phyloP scores from a whole-genome alignment of 2,888 invertebrate species.

The Chymomyza procnemis region DNA sequence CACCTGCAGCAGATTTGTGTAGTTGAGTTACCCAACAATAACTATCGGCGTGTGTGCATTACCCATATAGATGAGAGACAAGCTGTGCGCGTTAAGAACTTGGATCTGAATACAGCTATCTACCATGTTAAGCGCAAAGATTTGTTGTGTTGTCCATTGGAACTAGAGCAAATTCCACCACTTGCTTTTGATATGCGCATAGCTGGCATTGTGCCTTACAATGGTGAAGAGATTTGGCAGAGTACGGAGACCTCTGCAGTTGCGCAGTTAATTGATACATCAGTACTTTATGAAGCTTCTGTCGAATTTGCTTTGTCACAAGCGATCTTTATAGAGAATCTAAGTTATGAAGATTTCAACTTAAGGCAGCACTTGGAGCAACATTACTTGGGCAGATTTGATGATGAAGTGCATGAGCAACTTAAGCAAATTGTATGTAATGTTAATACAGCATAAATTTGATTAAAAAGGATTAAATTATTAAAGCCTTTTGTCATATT shows the following conservation, averaged over 20 bases:
- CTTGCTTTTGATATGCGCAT: slow-evolving; percentile 1
- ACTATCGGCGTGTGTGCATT: neutral
- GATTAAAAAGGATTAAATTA: too few species aligned
- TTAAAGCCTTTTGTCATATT: too few species aligned
- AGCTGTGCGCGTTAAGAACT: slow-evolving; percentile 1
- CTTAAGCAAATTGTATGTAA: neutral
- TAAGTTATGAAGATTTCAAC: neutral
- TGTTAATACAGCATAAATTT: neutral
- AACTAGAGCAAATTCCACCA: neutral
- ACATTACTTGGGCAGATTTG: neutral
- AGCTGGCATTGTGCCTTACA: slow-evolving; percentile 6
- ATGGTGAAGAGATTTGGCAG: slow-evolving; percentile 4
- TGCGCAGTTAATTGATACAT: neutral
- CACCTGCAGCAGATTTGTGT: neutral
- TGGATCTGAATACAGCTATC: slow-evolving; percentile 3
- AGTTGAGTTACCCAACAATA: neutral
- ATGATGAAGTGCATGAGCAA: neutral
- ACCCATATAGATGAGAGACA: neutral
- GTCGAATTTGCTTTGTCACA: neutral
- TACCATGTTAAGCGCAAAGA: neutral
- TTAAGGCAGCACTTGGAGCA: neutral
- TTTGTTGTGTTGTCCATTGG: neutral
- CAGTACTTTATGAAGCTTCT: neutral
- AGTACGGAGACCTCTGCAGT: neutral
- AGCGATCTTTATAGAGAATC: neutral